Conservation (phyloP, 2,113 vertebrate genomes). For the Xenopus borealis region DNA sequence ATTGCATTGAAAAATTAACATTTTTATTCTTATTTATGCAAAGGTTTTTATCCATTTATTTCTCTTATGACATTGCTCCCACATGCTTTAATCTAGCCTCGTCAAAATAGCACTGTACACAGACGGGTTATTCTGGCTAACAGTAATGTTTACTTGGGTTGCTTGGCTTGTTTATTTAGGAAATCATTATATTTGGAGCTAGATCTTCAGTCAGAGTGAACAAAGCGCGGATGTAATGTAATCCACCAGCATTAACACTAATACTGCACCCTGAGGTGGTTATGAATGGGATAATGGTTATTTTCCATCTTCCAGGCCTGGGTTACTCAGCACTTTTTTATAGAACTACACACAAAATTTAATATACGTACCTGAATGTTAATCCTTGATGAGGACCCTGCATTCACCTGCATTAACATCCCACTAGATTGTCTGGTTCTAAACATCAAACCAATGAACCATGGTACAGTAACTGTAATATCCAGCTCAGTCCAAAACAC, state of each 20-base stretch:
- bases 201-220: neutral
- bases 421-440: conserved; percentile 82
- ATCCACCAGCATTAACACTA: neutral
- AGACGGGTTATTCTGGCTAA: conserved; percentile 1
- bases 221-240: conserved; percentile 5
- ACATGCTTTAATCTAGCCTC: no score
- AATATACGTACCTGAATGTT: conserved; percentile 78
- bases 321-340: neutral
- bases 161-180: neutral
- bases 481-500: conserved; percentile 85
- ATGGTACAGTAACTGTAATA: conserved; percentile 88
- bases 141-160: neutral
- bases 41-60: no score
- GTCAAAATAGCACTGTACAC: neutral
- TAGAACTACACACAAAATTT: rapidly evolving
- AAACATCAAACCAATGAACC: conserved; percentile 97
- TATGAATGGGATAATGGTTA: neutral
- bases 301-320: neutral
- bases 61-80: no score
- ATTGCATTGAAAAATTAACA: no score
- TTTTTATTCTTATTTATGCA: no score
- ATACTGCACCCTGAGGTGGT: neutral
- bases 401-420: conserved; percentile 81
- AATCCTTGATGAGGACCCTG: conserved; percentile 77
- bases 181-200: neutral